Conservation (phyloP, 2,113 vertebrate genomes). For the Hystrix brachyura region DNA sequence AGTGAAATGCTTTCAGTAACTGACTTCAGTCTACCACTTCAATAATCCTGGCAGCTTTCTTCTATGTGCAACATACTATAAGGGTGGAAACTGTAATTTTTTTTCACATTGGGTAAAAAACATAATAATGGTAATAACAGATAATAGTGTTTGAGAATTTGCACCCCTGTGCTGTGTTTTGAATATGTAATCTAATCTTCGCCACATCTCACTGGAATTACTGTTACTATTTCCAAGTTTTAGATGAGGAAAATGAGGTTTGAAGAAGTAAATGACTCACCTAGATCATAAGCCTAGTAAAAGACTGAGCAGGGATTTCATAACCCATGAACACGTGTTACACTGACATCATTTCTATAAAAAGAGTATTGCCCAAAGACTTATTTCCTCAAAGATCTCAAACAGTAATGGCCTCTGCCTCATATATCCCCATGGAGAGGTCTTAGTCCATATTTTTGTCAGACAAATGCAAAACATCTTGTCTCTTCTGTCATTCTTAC, state of each 20-base stretch:
- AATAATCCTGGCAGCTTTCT: background rate
- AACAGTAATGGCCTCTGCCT: background rate
- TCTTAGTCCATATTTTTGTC: background rate
- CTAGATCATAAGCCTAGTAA: background rate
- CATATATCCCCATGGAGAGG: background rate
- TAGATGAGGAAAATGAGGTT: background rate
- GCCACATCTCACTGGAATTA: background rate
- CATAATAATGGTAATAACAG: background rate
- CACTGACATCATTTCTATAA: background rate
- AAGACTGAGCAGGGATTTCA: background rate
- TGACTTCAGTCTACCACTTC: background rate
- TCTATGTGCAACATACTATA: background rate
- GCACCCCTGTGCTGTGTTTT: background rate
- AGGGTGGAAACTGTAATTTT: background rate
- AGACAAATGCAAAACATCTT: background rate
- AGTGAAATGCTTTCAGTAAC: background rate
- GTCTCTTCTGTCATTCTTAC: background rate
- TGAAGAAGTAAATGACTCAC: background rate
- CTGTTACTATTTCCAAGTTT: constrained; percentile 5
- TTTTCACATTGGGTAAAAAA: background rate
- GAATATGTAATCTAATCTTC: background rate
- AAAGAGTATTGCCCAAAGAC: background rate
- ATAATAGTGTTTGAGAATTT: background rate
- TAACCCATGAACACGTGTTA: background rate
- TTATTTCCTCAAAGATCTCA: background rate